These are phyloP conservation scores for Dolichallabes microphthalmus DNA, from an alignment of 2,113 vertebrate species.

Conservation along the genomic window DNA sequence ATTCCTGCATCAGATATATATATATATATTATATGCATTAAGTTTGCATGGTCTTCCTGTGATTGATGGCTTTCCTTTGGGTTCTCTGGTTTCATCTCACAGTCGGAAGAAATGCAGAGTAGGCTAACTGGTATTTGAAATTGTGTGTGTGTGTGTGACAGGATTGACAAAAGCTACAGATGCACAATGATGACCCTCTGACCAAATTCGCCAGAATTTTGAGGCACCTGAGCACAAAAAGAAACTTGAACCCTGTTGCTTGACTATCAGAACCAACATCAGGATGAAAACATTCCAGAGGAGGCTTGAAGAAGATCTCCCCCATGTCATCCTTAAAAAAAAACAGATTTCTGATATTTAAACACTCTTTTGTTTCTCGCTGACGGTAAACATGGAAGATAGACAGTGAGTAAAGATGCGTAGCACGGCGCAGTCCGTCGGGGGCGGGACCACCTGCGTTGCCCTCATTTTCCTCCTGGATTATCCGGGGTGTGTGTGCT, in stretches of 20 bases:
- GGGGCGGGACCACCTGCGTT: slow-evolving; percentile 66
- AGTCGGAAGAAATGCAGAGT: too few relatives aligned
- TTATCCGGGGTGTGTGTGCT: slow-evolving; percentile 67
- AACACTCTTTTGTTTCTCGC: slow-evolving; percentile 66
- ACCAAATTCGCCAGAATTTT: neutral
- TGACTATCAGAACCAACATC: neutral
- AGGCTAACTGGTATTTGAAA: too few relatives aligned
- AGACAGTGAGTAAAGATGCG: slow-evolving; percentile 52
- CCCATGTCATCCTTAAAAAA: slow-evolving; percentile 24
- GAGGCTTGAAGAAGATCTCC: slow-evolving; percentile 69
- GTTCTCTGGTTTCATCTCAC: too few relatives aligned
- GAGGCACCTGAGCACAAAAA: neutral
- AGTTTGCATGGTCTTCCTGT: too few relatives aligned
- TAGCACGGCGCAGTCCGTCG: slow-evolving; percentile 51
- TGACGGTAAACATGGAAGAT: slow-evolving; percentile 54
- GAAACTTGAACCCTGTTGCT: neutral
- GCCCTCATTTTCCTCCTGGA: slow-evolving; percentile 68
- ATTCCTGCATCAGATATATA: too few relatives aligned
- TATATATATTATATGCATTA: too few relatives aligned
- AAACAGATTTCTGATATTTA: slow-evolving; percentile 59
- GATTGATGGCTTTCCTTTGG: too few relatives aligned
- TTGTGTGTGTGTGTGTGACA: too few relatives aligned
- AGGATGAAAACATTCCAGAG: neutral
- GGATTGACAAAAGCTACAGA: neutral
- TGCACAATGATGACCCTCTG: neutral